Conservation (phyloP, 2,797 vertebrate species). For the Hippopotamyrus pictus region DNA sequence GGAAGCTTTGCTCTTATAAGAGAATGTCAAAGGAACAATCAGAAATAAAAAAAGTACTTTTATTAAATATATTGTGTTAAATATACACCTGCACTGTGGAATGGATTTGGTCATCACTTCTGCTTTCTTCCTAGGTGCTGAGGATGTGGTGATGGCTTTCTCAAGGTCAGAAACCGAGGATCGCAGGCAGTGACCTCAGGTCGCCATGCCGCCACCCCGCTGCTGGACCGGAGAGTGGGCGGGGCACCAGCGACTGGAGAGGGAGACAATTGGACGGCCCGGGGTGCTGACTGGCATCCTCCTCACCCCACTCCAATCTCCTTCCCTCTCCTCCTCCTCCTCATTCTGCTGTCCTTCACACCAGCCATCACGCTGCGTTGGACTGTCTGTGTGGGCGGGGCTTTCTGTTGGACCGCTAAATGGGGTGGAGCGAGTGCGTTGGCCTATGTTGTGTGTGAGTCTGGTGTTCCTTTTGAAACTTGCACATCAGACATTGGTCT, state of each 20-base stretch:
- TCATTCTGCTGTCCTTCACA: constrained; percentile 39
- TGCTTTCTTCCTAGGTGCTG: constrained; percentile 69
- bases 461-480: not conserved
- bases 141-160: constrained; percentile 98
- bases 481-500: constrained; percentile 23
- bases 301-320: constrained; percentile 21
- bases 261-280: constrained; percentile 18
- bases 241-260: constrained; percentile 32
- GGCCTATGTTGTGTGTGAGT: constrained; percentile 42
- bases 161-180: constrained; percentile 96
- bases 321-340: constrained; percentile 32
- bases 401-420: constrained; percentile 35
- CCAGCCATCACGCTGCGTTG: constrained; percentile 44
- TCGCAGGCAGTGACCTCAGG: constrained; percentile 79
- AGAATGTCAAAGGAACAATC: not conserved
- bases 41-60: not conserved
- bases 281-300: constrained; percentile 27
- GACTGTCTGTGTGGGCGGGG: constrained; percentile 37
- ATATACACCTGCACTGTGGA: not conserved
- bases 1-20: not conserved
- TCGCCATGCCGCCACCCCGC: constrained; percentile 46
- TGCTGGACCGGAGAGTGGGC: constrained; percentile 55
- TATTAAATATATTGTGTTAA: not conserved
- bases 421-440: constrained; percentile 18
- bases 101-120: not conserved